A percentile compares a stretch with the other conserved stretches of the same genome.
These are phyloP conservation scores for Linepithema humile DNA, from an alignment of 1,140 invertebrate species.

Conservation along the genomic window DNA sequence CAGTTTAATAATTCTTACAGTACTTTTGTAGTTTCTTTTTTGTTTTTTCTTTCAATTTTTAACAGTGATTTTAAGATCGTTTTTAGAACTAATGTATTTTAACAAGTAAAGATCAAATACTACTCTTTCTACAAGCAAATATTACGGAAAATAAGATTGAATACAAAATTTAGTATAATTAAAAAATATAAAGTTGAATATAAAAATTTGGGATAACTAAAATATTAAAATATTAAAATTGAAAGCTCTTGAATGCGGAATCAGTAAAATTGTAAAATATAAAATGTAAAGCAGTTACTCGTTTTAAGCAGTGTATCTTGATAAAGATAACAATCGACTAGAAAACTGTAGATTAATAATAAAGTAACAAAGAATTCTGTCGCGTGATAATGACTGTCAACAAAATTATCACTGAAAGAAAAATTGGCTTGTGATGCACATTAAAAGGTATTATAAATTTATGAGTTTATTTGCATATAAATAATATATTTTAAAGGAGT, in stretches of 20 bases:
- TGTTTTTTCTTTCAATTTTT: too few species aligned
- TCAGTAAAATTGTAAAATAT: neutral
- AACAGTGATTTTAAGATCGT: neutral
- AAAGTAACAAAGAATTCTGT: neutral
- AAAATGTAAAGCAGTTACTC: neutral
- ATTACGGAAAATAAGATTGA: neutral
- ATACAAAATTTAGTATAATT: slow-evolving; percentile 4
- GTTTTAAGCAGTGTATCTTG: neutral
- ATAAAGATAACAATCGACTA: neutral
- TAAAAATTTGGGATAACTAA: too few species aligned
- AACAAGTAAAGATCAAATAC: neutral
- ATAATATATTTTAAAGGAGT: neutral
- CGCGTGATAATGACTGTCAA: neutral
- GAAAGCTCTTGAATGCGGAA: too few species aligned
- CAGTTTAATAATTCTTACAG: neutral
- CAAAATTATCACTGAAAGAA: neutral
- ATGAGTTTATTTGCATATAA: neutral
- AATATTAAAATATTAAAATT: too few species aligned
- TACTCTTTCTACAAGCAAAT: neutral
- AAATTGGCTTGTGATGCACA: neutral
- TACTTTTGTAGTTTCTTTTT: neutral
- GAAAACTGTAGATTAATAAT: neutral
- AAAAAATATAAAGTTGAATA: too few species aligned
- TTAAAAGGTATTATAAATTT: neutral
- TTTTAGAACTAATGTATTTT: too few species aligned